Evolutionary conservation across 2,113 vertebrate species (phyloP).

Genomic region (Tetrax tetrax): DNA sequence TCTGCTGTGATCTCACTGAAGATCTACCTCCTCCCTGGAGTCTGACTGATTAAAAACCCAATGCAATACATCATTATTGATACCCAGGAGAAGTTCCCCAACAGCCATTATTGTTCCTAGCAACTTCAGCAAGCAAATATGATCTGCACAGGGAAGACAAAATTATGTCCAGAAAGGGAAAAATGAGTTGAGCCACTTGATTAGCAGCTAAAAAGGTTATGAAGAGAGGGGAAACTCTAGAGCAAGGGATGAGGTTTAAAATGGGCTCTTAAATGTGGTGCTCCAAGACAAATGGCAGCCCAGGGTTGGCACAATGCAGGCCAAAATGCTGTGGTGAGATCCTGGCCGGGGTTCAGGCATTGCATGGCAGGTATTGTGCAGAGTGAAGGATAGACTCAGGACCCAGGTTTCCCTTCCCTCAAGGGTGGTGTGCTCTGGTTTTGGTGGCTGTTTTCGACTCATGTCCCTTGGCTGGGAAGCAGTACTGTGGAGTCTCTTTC

Average conservation of each 20-base stretch:
- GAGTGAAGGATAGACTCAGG: not conserved
- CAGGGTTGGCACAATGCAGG: not conserved
- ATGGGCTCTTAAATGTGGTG: not conserved
- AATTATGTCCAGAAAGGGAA: not conserved
- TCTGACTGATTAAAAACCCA: not conserved
- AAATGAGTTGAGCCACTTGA: not conserved
- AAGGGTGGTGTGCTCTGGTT: not conserved
- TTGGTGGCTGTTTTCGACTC: not conserved
- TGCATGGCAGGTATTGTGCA: not conserved
- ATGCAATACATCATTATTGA: not conserved
- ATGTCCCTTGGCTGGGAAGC: accelerated
- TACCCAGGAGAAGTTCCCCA: not conserved
- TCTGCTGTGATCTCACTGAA: not conserved
- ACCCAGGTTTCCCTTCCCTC: not conserved
- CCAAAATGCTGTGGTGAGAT: not conserved
- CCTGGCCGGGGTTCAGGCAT: not conserved
- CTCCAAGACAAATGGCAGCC: not conserved
- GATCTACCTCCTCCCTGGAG: not conserved
- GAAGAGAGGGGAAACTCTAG: not conserved
- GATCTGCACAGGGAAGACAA: not conserved
- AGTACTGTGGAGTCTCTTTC: not conserved
- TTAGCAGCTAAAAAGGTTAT: not conserved
- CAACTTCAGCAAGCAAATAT: not conserved
- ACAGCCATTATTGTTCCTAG: not conserved
- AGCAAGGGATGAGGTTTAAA: not conserved